phyloP scores from a whole-genome alignment of 1,140 invertebrate genomes.

The Drosophila subpulchrella region DNA sequence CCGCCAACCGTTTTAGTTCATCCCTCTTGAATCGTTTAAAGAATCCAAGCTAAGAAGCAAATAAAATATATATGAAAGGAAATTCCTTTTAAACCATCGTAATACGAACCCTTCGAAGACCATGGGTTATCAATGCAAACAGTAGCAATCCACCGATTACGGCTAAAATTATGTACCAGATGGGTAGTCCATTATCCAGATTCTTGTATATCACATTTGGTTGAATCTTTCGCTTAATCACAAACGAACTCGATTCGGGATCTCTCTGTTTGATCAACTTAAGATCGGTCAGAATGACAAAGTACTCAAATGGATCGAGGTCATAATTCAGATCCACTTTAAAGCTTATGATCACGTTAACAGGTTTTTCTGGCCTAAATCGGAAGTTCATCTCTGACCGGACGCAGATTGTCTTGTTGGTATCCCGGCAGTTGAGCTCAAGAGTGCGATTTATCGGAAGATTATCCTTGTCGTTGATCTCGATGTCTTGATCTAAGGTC shows the following conservation, averaged over 20 bases:
- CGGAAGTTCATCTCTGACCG: constrained; percentile 57
- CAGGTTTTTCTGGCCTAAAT: constrained; percentile 59
- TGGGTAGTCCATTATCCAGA: constrained; percentile 41
- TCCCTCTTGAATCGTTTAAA: neutral
- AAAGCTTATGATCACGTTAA: constrained; percentile 66
- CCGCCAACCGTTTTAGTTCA: neutral
- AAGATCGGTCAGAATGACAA: constrained; percentile 69
- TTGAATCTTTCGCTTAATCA: constrained; percentile 55
- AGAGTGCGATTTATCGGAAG: constrained; percentile 77
- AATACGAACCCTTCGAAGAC: neutral
- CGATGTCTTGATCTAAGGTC: too few species aligned
- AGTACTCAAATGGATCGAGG: constrained; percentile 72
- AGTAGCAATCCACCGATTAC: neutral
- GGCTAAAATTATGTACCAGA: constrained; percentile 43
- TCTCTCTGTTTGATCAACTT: constrained; percentile 40
- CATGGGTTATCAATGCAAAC: neutral
- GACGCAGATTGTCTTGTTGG: constrained; percentile 66
- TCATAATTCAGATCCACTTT: constrained; percentile 71
- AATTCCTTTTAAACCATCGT: neutral
- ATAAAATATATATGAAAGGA: neutral
- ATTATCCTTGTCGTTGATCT: constrained; percentile 34
- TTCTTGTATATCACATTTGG: constrained; percentile 76
- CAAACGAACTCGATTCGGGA: constrained; percentile 27
- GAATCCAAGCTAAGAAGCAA: neutral
- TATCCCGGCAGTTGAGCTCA: constrained; percentile 73